Evolutionary conservation across 2,888 invertebrate genomes (phyloP).

Genomic region (Habrosyne pyritoides): DNA sequence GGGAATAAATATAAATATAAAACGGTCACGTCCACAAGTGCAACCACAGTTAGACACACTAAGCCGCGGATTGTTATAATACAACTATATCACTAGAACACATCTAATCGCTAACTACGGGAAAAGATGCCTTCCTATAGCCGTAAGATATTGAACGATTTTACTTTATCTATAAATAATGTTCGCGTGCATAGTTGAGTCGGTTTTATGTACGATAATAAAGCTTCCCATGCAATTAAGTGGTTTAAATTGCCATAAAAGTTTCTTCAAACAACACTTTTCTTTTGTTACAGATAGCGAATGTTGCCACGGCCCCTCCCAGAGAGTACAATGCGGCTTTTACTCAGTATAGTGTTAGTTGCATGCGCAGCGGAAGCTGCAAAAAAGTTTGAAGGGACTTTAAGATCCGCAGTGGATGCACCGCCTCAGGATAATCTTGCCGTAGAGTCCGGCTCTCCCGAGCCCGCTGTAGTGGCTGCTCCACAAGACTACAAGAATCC

Average conservation of each 20-base stretch:
- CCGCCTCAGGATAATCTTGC: conserved; percentile 78
- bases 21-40: conserved; percentile 1
- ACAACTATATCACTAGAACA: conserved; percentile 34
- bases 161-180: conserved; percentile 39
- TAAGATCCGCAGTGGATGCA: conserved; percentile 76
- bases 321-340: conserved; percentile 72
- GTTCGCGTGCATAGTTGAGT: conserved; percentile 54
- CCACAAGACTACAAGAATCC: conserved; percentile 75
- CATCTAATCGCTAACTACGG: conserved; percentile 33
- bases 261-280: conserved; percentile 56
- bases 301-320: conserved; percentile 73
- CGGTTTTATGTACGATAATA: conserved; percentile 46
- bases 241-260: conserved; percentile 53
- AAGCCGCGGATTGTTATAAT: background rate
- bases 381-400: conserved; percentile 76
- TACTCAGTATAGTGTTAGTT: conserved; percentile 74
- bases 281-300: conserved; percentile 78
- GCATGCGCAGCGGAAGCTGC: conserved; percentile 74
- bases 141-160: conserved; percentile 45
- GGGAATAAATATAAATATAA: background rate
- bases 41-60: background rate
- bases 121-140: conserved; percentile 42
- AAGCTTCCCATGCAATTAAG: conserved; percentile 60
- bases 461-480: conserved; percentile 72
- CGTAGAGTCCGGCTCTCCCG: conserved; percentile 72